Evolutionary conservation across 92 coral and sea anemone species (phyloP), one percentile per base, ranked within the genome.

Genomic region (Pocillopora meandrina): DNA sequence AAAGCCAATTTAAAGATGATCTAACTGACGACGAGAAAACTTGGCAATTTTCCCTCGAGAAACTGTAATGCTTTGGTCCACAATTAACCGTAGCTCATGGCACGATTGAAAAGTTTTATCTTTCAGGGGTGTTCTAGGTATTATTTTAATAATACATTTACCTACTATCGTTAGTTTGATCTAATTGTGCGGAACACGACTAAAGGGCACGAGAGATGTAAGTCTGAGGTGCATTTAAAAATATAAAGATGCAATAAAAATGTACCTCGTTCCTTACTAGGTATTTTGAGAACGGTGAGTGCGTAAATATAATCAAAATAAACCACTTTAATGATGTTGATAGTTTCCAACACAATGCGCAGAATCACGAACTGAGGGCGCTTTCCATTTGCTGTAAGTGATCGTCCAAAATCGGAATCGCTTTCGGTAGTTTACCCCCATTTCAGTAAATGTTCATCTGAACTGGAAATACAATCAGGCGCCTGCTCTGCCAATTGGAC

Each of bases 141-240:
- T 23, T 80, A 17, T 26, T 56, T 80, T 56, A 56, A 55, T 80
- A 55, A 80, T 65, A 80, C 49, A 80, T 79, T 67, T 23, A 55
- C 26, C 14, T 56, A 31, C 12, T 64, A 33, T 2, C 64, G 36
- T 17, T 18, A 56, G 65, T 80, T 65, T 80, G 84, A 67, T 67
- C 84, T 80, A 66, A 80, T 67, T 59, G 19, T 8, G 21, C 35
- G 26, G 17, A 70, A 35, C 10, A 36, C 74, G 33, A 70, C 23
- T 16, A 64, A 16, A 67, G 26, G 42, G 52, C 8, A 70, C 18
- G 74, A 35, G 10, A 49, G 56, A 12, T 17, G 56, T 36, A 70
- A 49, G 74, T 55, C 12, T 1, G 5, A 34, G 55, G 49, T 15
- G 8, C 49, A 68, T 36, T 14, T 33, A 14, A 10, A 68, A 34